Evolutionary conservation across 2,888 invertebrate genomes (phyloP).

Genomic region (Acronicta alni): DNA sequence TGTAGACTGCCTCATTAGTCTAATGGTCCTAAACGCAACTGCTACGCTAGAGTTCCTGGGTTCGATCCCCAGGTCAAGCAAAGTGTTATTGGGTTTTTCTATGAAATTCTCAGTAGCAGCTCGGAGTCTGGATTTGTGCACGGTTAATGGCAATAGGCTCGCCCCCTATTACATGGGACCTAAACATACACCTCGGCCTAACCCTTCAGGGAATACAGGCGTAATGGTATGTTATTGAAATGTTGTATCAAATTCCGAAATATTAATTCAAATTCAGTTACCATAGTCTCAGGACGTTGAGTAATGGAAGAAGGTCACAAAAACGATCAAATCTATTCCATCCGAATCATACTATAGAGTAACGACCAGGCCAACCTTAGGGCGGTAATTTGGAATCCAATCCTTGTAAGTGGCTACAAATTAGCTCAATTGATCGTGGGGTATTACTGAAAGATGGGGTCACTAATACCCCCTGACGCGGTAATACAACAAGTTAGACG

Average conservation of each 20-base stretch:
- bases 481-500: conserved; percentile 26
- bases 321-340: conserved; percentile 34
- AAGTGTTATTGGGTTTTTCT: no score
- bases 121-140: no score
- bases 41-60: no score
- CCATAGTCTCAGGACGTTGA: neutral
- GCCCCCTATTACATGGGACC: no score
- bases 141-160: no score
- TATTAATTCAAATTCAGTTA: conserved; percentile 3
- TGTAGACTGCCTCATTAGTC: no score
- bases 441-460: conserved; percentile 27
- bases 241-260: neutral
- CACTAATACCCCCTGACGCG: conserved; percentile 28
- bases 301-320: conserved; percentile 9
- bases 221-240: no score
- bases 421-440: conserved; percentile 51
- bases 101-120: no score
- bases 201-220: no score
- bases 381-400: conserved; percentile 48
- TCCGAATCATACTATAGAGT: conserved; percentile 26
- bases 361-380: conserved; percentile 36
- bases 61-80: no score
- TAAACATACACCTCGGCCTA: no score
- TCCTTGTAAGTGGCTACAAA: conserved; percentile 53
- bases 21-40: no score